Conservation (phyloP, 2,113 vertebrate species). For the Hyaena hyaena region DNA sequence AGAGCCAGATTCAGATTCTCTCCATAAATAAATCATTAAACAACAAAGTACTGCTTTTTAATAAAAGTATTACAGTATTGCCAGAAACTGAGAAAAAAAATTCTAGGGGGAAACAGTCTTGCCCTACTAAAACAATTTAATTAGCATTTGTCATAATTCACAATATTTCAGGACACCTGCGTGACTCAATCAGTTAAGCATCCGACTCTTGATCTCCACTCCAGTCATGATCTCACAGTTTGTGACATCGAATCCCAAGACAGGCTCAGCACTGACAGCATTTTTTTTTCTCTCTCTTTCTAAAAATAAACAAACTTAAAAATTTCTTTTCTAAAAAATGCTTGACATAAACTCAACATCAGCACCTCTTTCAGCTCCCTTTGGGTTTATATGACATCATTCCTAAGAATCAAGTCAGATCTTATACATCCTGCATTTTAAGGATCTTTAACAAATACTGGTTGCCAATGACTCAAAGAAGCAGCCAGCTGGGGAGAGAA, state of each 20-base stretch:
- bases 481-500: not conserved
- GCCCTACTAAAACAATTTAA: not conserved
- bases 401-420: not conserved
- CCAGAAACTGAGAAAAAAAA: not conserved
- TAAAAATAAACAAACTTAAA: too few species aligned
- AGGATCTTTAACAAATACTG: not conserved
- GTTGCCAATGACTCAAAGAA: not conserved
- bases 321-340: too few species aligned
- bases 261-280: too few species aligned
- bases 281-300: too few species aligned
- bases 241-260: too few species aligned
- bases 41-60: not conserved
- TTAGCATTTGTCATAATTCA: not conserved
- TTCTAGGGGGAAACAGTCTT: not conserved
- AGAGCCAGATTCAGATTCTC: not conserved
- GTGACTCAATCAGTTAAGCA: too few species aligned
- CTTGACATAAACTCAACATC: not conserved
- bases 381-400: not conserved
- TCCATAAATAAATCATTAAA: not conserved
- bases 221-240: too few species aligned
- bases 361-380: not conserved
- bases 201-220: too few species aligned
- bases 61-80: not conserved
- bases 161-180: not conserved
- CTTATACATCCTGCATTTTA: not conserved